These are phyloP conservation scores for Artibeus jamaicensis DNA, from an alignment of 2,797 vertebrate species.

Conservation along the genomic window DNA sequence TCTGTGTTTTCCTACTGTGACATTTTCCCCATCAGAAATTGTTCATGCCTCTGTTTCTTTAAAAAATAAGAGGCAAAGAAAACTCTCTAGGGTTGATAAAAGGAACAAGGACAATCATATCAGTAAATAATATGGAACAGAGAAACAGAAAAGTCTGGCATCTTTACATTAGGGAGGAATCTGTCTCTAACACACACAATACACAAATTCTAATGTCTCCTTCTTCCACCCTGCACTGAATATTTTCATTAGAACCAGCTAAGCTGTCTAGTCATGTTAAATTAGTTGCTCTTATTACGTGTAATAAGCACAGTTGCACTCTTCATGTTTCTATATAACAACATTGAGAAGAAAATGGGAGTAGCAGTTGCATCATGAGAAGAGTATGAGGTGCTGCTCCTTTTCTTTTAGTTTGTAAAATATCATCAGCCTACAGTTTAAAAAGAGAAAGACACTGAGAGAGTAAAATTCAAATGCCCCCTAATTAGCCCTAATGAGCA, in stretches of 20 bases:
- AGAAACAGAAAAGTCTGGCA: neutral
- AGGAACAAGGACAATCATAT: neutral
- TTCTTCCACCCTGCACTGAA: neutral
- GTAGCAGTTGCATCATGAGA: neutral
- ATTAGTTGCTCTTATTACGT: neutral
- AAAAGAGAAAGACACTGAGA: conserved; percentile 25
- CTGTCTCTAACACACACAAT: neutral
- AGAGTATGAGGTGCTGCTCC: neutral
- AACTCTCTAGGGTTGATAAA: neutral
- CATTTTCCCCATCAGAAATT: neutral
- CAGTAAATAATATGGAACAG: neutral
- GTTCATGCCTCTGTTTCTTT: neutral
- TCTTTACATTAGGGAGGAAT: neutral
- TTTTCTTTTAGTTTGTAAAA: conserved; percentile 50
- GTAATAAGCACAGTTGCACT: neutral
- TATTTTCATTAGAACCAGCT: neutral
- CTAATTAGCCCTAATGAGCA: conserved; percentile 65
- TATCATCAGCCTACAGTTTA: conserved; percentile 47
- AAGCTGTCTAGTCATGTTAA: neutral
- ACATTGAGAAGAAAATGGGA: neutral
- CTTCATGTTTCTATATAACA: neutral
- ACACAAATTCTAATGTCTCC: neutral
- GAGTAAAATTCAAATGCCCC: conserved; percentile 57
- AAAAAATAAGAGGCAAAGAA: neutral
- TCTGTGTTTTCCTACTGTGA: neutral